Evolutionary conservation across 1,140 invertebrate species (phyloP).

Genomic region (Heliconius eleuchia): DNA sequence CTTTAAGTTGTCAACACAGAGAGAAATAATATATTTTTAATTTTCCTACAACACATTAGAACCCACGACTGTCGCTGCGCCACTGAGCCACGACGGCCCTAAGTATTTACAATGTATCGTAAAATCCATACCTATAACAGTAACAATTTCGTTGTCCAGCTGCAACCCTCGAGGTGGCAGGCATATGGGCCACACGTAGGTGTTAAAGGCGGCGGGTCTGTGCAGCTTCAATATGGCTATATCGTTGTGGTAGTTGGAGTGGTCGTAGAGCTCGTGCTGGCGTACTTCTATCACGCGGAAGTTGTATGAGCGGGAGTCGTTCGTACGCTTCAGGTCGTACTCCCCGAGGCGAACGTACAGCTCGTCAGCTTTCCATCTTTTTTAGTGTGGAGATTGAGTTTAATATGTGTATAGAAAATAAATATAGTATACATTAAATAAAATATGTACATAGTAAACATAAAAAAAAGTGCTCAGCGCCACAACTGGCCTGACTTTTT

Average conservation of each 20-base stretch:
- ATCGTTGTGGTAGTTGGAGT: constrained; percentile 87
- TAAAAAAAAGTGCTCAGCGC: too few species aligned
- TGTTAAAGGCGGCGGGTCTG: constrained; percentile 86
- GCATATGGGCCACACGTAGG: constrained; percentile 92
- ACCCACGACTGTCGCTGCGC: too few species aligned
- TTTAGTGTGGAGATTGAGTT: not conserved
- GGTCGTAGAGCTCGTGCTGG: constrained; percentile 85
- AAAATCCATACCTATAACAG: constrained; percentile 84
- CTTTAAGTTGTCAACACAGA: too few species aligned
- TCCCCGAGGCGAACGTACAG: constrained; percentile 89
- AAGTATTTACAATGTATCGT: not conserved
- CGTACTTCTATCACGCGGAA: constrained; percentile 85
- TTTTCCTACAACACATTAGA: too few species aligned
- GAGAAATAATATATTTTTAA: too few species aligned
- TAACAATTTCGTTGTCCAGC: constrained; percentile 84
- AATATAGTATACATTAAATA: too few species aligned
- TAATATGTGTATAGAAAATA: too few species aligned
- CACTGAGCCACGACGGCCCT: too few species aligned
- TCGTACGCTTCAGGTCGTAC: constrained; percentile 86
- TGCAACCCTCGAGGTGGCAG: constrained; percentile 85
- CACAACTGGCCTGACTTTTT: too few species aligned
- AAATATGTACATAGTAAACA: too few species aligned
- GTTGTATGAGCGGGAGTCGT: constrained; percentile 85
- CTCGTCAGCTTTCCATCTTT: constrained; percentile 83
- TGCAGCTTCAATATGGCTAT: constrained; percentile 90